Percentiles rank a stretch among this genome's conserved stretches.
Evolutionary conservation across 2,888 invertebrate species (phyloP).

Genomic region (Priocnemis perturbator): DNA sequence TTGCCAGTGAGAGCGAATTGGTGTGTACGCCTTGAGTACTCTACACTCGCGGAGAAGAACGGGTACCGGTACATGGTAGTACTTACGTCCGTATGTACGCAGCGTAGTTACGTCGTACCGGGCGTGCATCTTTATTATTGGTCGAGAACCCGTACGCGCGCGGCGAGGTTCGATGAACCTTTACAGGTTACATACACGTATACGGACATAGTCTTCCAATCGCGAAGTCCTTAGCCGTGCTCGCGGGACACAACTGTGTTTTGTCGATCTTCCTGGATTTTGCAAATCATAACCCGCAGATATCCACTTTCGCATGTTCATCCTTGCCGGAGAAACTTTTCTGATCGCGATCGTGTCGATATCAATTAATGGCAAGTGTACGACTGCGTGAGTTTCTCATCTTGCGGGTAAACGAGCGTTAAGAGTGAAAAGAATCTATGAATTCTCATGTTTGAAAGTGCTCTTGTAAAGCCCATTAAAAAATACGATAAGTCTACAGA

Average conservation of each 20-base stretch:
- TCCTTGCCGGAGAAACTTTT: not conserved
- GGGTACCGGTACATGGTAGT: conserved; percentile 42
- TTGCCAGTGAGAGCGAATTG: too few species aligned
- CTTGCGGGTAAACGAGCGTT: too few species aligned
- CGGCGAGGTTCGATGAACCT: conserved; percentile 57
- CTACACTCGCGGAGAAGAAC: conserved; percentile 4
- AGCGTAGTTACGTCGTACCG: conserved; percentile 56
- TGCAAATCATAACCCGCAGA: too few species aligned
- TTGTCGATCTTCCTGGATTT: conserved; percentile 2
- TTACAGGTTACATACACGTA: conserved; percentile 37
- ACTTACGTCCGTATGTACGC: conserved; percentile 54
- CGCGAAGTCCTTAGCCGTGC: conserved; percentile 34
- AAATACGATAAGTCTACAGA: too few species aligned
- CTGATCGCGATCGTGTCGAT: not conserved
- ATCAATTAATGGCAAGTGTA: too few species aligned
- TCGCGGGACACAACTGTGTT: conserved; percentile 41
- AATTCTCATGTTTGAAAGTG: too few species aligned
- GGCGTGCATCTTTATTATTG: conserved; percentile 62
- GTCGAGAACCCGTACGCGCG: conserved; percentile 53
- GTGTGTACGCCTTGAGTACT: too few species aligned
- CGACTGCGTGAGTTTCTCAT: too few species aligned
- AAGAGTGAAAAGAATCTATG: too few species aligned
- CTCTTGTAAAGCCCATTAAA: too few species aligned
- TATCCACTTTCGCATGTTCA: too few species aligned
- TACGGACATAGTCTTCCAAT: conserved; percentile 48